These are phyloP conservation scores for Hippasteria phrygiana DNA, from an alignment of 53 echinoderm and acorn worm genomes.

Conservation along the genomic window DNA sequence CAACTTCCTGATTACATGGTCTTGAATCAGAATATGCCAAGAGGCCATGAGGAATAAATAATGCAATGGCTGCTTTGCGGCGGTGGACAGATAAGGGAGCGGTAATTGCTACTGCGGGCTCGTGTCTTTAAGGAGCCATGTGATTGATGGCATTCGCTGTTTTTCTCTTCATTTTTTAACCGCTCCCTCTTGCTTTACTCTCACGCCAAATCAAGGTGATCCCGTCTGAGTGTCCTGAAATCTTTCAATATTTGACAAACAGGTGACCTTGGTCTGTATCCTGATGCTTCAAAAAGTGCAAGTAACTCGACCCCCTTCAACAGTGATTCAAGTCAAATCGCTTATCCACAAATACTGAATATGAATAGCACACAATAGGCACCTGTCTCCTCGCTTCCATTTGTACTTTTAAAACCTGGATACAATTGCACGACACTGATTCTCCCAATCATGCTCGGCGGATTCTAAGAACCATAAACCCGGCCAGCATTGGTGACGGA, in stretches of 20 bases:
- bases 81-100: constrained; percentile 27
- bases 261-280: constrained; percentile 35
- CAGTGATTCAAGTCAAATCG: constrained; percentile 8
- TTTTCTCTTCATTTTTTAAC: not conserved
- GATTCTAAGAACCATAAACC: constrained; percentile 21
- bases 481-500: not conserved
- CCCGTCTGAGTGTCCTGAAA: not conserved
- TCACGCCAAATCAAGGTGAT: not conserved
- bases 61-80: constrained; percentile 24
- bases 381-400: constrained; percentile 3
- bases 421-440: not conserved
- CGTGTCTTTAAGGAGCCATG: constrained; percentile 37
- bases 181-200: not conserved
- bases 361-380: constrained; percentile 9
- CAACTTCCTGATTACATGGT: constrained; percentile 68
- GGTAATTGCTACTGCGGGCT: constrained; percentile 49
- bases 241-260: not conserved
- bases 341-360: constrained; percentile 15
- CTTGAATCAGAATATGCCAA: constrained; percentile 45
- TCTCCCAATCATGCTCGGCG: not conserved
- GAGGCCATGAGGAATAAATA: constrained; percentile 40
- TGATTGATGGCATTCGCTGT: constrained; percentile 37
- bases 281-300: constrained; percentile 46
- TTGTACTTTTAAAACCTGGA: not conserved
- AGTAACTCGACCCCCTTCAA: constrained; percentile 26